Base-by-base conservation (phyloP, 2,113 vertebrate species). In the Muscicapa adusta region DNA sequence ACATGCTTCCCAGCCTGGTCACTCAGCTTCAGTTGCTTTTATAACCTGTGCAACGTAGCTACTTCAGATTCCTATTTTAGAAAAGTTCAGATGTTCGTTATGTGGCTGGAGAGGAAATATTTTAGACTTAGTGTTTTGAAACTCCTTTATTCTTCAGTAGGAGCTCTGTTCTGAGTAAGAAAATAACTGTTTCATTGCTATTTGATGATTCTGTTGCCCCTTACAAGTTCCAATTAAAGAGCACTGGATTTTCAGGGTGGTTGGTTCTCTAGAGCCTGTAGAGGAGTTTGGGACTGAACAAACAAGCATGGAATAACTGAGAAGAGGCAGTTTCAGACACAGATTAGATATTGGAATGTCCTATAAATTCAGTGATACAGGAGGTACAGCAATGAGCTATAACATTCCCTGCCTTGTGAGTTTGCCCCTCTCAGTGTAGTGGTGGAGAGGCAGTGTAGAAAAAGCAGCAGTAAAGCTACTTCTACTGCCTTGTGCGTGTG, bases 261-360 rank as follows among this genome's bases (percentile, higher is more conserved):
- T 50, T 88, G 53, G 5, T 85, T 56, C 54, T 88, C 38, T 67
- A 18, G 14, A 38, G 51, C 18, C 36, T 82, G 8, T 45, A 33
- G 83, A 74, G n/a, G 25, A 62, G 13, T 24, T 73, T 60, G 22
- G 33, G 40, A 11, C 34, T 67, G 47, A 63, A 18, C 18, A 57
- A 88, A 85, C 0, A 2, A 24, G 7, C 18, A 8, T 29, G 6
- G 16, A 57, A 0, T 48, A 42, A 20, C n/a, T 34, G 48, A 53
- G 38, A 66, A 65, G 48, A 82, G 38, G 22, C 28, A 48, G 28
- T 80, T 80, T 73, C 67, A 73, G 67, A 18, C 23, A 17, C 5
- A 50, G 72, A 42, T 91, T 28, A 42, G 28, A 7, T 66, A 17
- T 54, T 57, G 11, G 3, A 71, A 20, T 66, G 29, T 70, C 29